Base-by-base conservation (phyloP, 2,888 invertebrate species). In the Cosmia pyralina region DNA sequence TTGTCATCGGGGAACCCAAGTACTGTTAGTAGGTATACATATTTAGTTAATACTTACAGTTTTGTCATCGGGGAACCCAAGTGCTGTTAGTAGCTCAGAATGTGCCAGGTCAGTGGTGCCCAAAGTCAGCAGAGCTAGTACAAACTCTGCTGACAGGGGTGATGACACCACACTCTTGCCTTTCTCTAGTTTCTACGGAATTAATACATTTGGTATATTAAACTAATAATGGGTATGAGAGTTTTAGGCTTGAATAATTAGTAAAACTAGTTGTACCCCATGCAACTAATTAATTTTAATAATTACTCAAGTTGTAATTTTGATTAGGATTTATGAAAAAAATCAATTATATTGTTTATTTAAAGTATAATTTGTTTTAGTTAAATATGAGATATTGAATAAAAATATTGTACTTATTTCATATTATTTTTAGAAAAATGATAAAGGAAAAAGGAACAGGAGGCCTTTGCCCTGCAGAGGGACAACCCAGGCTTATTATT, bases 61-160 rank as follows among this genome's bases (percentile, higher is more conserved):
- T 72, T 93, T 90, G 88, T 95, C 93, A 87, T 92, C 87, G 50
- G 91, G 87, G 64, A 96, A 85, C 1, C 91, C 94, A 22, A 96
- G 92, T 11, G 93, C 78, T 4, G 88, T 87, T 8, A 95, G 87
- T 22, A 96, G 88, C 84, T 96, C 94, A 2, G 86, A 67, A 77
- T 95, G 96, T 11, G 94, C 91, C 0, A 90, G 89, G 0, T 93
- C 94, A 53, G 90, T 90, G n/a, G 93, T 89, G 15, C 95, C 96
- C 63, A 96, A 87, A n/a, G 96, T 85, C 68, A 96, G 72, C 77
- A 96, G 88, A 15, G 94, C 95, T 75, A 96, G 83, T 46, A 96
- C 88, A 85, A 94, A 92, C 85, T 96, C 96, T 0, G 96, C 95
- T 17, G 96, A 96, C 41, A 96, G 85, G 1, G 96, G 96, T 7